A percentile compares a stretch with the other conserved stretches of the same genome.
Conservation (phyloP, 2,797 vertebrate genomes). For the Cirrhinus mrigala region DNA sequence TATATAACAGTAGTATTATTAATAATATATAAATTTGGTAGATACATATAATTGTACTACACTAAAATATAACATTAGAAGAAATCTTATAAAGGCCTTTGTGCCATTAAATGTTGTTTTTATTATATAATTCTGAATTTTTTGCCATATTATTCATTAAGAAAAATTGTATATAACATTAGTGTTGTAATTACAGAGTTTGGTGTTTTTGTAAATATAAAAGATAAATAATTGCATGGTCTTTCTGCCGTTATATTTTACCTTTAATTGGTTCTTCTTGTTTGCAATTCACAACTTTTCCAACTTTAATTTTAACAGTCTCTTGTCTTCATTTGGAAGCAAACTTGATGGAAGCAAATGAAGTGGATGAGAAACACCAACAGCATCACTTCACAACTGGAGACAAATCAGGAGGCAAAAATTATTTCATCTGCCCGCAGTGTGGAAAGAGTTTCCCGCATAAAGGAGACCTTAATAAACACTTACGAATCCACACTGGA, state of each 20-base stretch:
- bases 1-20: background rate
- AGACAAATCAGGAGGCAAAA: slow-evolving; percentile 27
- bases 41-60: background rate
- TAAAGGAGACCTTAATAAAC: slow-evolving; percentile 2
- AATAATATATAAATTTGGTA: background rate
- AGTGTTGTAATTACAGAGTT: background rate
- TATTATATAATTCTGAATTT: background rate
- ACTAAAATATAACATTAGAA: background rate
- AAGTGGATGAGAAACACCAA: background rate
- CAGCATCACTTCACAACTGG: slow-evolving; percentile 11
- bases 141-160: background rate
- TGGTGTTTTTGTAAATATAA: background rate
- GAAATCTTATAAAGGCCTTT: background rate
- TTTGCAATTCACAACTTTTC: too few relatives aligned
- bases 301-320: background rate
- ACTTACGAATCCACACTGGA: slow-evolving; percentile 4
- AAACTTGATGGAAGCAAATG: background rate
- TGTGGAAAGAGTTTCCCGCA: slow-evolving; percentile 9
- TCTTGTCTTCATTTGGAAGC: background rate
- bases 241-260: background rate
- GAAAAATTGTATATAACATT: background rate
- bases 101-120: background rate
- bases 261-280: background rate
- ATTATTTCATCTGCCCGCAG: slow-evolving; percentile 13
- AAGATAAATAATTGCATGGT: background rate